Base-by-base conservation (phyloP, 2,888 invertebrate genomes). In the Atethmia centrago region DNA sequence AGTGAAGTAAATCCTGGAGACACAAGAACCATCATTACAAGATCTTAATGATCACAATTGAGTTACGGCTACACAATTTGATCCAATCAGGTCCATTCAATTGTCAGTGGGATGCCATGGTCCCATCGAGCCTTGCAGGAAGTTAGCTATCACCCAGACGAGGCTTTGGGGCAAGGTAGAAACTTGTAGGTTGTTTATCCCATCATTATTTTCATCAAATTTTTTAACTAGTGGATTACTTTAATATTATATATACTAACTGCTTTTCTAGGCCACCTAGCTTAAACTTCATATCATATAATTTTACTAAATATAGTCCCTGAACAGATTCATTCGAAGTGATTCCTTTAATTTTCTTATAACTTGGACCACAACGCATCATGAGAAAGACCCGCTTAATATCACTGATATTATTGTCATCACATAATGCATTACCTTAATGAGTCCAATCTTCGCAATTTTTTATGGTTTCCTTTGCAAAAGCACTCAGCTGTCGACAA, bases 361-460 rank as follows among this genome's bases (percentile, higher is more conserved):
- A 8, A 42, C 80, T 80, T 80, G 59, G 31, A 56, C 84, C 66
- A 14, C 49, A 49, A n/a, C 28, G 16, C 40, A 63, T 49, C 80
- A 65, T 81, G 82, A 62, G 82, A 82, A 75, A 61, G n/a, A 55
- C 53, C 65, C 49, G n/a, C 56, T 67, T 84, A 64, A 80, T 75
- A 59, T 51, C 53, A 28, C 42, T 58, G 71, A 51, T 75, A 80
- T 75, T 84, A 81, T 68, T 82, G 77, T 84, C 82, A 66, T 82
- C 77, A 80, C 58, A 79, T 72, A 67, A 74, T 62, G 70, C 67
- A 84, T 80, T 80, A 84, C 75, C 61, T 71, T 84, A 84, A 82
- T 84, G 82, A 82, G 77, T 76, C 31, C 77, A 71, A 84, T 82
- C 85, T 64, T 71, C n/a, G 81, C 80, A 80, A 80, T 84, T 82